Evolutionary conservation across 2,113 vertebrate genomes (phyloP), one percentile per base, ranked within the genome.

Genomic region (Gobiocypris rarus): DNA sequence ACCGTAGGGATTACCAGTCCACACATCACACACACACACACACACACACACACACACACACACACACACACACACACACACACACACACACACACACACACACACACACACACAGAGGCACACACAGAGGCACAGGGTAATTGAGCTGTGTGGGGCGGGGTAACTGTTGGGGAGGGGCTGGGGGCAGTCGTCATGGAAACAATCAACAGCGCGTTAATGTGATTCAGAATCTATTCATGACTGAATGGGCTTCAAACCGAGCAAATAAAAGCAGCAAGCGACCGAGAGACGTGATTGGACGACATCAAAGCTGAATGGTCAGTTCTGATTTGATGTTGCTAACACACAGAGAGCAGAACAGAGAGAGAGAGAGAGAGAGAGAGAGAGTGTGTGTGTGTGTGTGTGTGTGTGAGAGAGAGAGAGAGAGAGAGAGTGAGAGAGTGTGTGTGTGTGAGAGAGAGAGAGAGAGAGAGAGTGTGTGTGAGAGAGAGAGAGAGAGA

Each of bases 121-220:
- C 87, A 87, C 75, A 83, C 88, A 77, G 86, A 75, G 45, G n/a
- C n/a, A n/a, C n/a, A n/a, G 43, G 75, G 80, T 70, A 88, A 85
- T 28, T 59, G 61, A 58, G 75, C 52, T 17, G 24, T 48, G 17
- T 69, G 45, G 43, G 75, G 19, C 7, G 15, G 58, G 61, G 34
- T 43, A 41, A 34, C 1, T 24, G 17, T 59, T 31, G 75, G 67
- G 54, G 45, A 67, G 63, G 77, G 75, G 56, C 17, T 61, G 15
- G 43, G 70, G 83, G 87, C 87, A 91, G 91, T 88, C 89, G 89
- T 88, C 90, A 90, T 86, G 84, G 89, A 71, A 83, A 87, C 84
- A 87, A 90, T 91, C 73, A 84, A 89, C 80, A 17, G 83, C 76
- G 10, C 48, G 87, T 86, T 89, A 87, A 92, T 90, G 85, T 87